These are phyloP conservation scores for Hyla sarda DNA, from an alignment of 2,113 vertebrate species.

Conservation along the genomic window DNA sequence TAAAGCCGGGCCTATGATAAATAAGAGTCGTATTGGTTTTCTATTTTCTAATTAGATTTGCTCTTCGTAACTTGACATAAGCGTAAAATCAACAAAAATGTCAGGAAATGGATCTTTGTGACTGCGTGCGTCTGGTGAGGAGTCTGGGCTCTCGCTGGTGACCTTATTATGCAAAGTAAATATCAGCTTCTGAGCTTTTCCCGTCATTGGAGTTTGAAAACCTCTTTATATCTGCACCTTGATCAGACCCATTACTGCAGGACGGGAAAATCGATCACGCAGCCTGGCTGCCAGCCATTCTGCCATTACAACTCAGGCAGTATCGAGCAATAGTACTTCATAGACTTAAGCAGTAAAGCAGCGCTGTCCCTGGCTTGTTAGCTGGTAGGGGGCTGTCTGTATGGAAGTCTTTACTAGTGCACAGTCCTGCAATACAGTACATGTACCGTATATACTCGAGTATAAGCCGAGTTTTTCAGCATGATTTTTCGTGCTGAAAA, in stretches of 20 bases:
- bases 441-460: too few relatives aligned
- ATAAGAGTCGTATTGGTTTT: neutral
- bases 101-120: constrained; percentile 11
- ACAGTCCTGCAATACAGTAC: neutral
- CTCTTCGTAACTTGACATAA: constrained; percentile 17
- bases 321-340: constrained; percentile 33
- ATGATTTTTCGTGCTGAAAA: too few relatives aligned
- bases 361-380: neutral
- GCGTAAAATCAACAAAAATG: constrained; percentile 41
- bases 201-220: constrained; percentile 15
- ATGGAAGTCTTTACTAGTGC: neutral
- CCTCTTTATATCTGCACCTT: constrained; percentile 16
- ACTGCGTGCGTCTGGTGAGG: neutral
- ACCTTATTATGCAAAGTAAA: constrained; percentile 20
- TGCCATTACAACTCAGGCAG: neutral
- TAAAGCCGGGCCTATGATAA: neutral
- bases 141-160: neutral
- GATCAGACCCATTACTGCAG: constrained; percentile 1
- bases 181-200: neutral
- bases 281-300: constrained; percentile 24
- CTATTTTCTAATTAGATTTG: constrained; percentile 23
- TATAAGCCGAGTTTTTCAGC: too few relatives aligned
- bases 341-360: constrained; percentile 11
- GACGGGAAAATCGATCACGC: constrained; percentile 29
- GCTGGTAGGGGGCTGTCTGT: neutral